phyloP scores from a whole-genome alignment of 1,140 invertebrate species.

The Macrobrachium nipponense region DNA sequence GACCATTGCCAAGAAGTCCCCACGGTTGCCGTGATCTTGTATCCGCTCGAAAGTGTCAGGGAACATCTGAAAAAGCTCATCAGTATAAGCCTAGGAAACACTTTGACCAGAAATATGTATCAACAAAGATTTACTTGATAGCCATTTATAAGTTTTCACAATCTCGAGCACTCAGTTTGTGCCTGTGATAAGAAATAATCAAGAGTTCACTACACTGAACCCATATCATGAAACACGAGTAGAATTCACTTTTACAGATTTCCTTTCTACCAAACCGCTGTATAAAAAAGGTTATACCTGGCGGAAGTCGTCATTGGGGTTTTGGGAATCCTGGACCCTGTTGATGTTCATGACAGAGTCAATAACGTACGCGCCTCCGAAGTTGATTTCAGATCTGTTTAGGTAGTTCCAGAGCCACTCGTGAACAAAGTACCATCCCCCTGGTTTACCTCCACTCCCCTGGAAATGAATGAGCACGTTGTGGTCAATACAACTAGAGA shows the following conservation, averaged over 20 bases:
- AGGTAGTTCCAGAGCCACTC: conserved; percentile 40
- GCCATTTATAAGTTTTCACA: too few species aligned
- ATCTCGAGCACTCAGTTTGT: too few species aligned
- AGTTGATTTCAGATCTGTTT: conserved; percentile 14
- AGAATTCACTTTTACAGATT: neutral
- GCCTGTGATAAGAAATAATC: too few species aligned
- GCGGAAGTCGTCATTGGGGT: neutral
- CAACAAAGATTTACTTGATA: too few species aligned
- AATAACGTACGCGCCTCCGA: conserved; percentile 46
- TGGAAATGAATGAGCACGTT: neutral
- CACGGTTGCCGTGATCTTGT: neutral
- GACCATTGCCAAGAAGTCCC: conserved; percentile 34
- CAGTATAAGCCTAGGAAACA: neutral
- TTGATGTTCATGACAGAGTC: conserved; percentile 56
- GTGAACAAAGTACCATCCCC: conserved; percentile 28
- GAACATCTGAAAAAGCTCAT: conserved; percentile 24
- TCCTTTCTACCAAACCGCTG: neutral
- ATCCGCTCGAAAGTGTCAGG: conserved; percentile 25
- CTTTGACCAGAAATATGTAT: neutral
- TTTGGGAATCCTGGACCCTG: conserved; percentile 10
- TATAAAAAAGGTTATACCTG: neutral
- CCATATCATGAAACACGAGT: neutral
- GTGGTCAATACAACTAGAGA: too few species aligned
- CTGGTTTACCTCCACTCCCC: neutral
- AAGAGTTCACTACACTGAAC: too few species aligned